Base-by-base conservation (phyloP, 1,140 invertebrate species). In the Anadara kagoshimensis region DNA sequence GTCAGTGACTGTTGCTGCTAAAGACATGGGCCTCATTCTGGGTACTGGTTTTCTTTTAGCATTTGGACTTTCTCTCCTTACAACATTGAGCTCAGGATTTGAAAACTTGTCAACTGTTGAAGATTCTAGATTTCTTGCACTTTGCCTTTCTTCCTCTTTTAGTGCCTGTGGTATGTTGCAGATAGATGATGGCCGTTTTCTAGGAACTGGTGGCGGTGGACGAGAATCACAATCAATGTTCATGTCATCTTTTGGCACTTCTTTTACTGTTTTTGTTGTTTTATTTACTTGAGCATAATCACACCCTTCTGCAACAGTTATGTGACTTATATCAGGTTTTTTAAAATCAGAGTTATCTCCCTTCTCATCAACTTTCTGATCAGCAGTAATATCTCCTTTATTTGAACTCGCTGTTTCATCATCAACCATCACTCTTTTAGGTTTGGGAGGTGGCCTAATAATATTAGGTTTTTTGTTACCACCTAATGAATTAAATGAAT, bases 391-490 rank as follows among this genome's bases (percentile, higher is more conserved):
- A 63, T 18, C 18, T 61, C 16, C 43, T 22, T 16, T 22, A 24
- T 43, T 44, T 16, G 1, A 62, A 54, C 36, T 12, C 20, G 18
- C 49, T 53, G n/a, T 54, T 51, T 22, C n/a, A 11, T 65, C 43
- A 0, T 49, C 45, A 36, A 12, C 58, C 22, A 41, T 22, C 0
- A 45, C 22, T 22, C 53, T 70, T 29, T 26, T 45, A 1, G 58
- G 71, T 49, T 76, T 76, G 7, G 73, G 54, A 41, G 65, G 65
- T 47, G 77, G 54, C 56, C 53, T 64, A 20, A 79, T 75, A n/a
- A 79, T 75, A 16, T 73, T 79, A 41, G 77, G 77, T 62, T 69
- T 67, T 53, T 36, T 36, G 7, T 36, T 36, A 36, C 29, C 7
- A 2, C 29, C 29, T 36, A 36, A 36, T 36, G 29, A 36, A 36